A percentile compares a stretch with the other conserved stretches of the same genome.
phyloP scores from a whole-genome alignment of 2,888 invertebrate genomes.

The Dasysyrphus albostriatus region DNA sequence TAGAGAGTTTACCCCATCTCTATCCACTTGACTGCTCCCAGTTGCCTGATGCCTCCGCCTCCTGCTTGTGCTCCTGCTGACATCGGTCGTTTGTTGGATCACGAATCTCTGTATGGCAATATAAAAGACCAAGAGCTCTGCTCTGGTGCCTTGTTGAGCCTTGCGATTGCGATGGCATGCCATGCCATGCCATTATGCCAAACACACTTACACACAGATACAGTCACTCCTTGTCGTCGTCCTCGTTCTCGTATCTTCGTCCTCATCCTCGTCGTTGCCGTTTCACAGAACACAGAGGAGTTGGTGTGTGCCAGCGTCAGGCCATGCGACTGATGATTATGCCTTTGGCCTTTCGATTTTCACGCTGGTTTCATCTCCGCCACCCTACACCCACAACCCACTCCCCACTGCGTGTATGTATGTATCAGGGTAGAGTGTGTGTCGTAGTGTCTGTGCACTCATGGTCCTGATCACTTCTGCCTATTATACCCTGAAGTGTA shows the following conservation, averaged over 20 bases:
- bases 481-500: conserved; percentile 77
- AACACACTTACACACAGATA: conserved; percentile 40
- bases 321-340: conserved; percentile 77
- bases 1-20: conserved; percentile 60
- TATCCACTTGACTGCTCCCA: conserved; percentile 64
- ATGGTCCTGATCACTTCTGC: conserved; percentile 77
- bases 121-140: conserved; percentile 70
- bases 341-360: conserved; percentile 77
- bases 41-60: conserved; percentile 35
- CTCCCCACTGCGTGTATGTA: conserved; percentile 8
- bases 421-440: neutral
- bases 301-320: conserved; percentile 72
- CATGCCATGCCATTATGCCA: conserved; percentile 70
- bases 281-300: conserved; percentile 36
- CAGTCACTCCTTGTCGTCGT: conserved; percentile 22
- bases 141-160: conserved; percentile 74
- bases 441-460: conserved; percentile 47
- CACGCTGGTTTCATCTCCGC: conserved; percentile 74
- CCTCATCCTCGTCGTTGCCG: conserved; percentile 29
- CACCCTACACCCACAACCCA: conserved; percentile 31
- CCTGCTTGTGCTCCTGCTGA: conserved; percentile 28
- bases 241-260: conserved; percentile 11
- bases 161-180: conserved; percentile 70
- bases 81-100: conserved; percentile 58
- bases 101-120: conserved; percentile 73